Conservation (phyloP, 1,140 invertebrate genomes). For the Lineus longissimus region DNA sequence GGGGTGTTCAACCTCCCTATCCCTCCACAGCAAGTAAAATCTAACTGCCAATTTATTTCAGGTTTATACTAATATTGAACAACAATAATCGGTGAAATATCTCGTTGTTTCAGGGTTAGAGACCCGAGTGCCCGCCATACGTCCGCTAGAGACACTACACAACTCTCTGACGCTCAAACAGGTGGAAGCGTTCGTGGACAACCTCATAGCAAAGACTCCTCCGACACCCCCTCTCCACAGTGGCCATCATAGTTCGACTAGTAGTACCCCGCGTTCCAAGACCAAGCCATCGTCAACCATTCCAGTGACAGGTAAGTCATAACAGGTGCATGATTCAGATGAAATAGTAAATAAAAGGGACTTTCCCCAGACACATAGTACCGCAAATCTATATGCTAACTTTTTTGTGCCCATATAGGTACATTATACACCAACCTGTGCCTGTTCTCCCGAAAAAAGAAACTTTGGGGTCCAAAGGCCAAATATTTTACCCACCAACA, state of each 20-base stretch:
- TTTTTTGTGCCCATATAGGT: too few species aligned
- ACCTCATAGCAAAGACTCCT: constrained; percentile 39
- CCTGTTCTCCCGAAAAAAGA: too few species aligned
- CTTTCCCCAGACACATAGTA: neutral
- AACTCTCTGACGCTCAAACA: constrained; percentile 89
- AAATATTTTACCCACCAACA: too few species aligned
- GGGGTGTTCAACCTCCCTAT: too few species aligned
- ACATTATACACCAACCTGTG: too few species aligned
- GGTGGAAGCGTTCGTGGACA: constrained; percentile 74
- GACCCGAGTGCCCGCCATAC: constrained; percentile 78
- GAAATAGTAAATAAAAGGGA: neutral
- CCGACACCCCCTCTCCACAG: constrained; percentile 24
- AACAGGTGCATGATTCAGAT: too few species aligned
- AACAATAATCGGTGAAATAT: neutral
- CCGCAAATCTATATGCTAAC: neutral
- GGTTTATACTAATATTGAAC: too few species aligned
- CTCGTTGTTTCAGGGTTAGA: constrained; percentile 39
- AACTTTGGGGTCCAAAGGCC: too few species aligned
- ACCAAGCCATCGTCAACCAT: constrained; percentile 15
- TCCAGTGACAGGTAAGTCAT: neutral
- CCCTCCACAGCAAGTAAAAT: too few species aligned
- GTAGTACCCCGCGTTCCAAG: constrained; percentile 13
- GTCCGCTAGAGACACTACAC: constrained; percentile 91
- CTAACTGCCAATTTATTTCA: too few species aligned
- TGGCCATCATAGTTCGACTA: neutral